phyloP scores from a whole-genome alignment of 37 sponge, comb jelly and placozoan species.

The Sycon ciliatum region DNA sequence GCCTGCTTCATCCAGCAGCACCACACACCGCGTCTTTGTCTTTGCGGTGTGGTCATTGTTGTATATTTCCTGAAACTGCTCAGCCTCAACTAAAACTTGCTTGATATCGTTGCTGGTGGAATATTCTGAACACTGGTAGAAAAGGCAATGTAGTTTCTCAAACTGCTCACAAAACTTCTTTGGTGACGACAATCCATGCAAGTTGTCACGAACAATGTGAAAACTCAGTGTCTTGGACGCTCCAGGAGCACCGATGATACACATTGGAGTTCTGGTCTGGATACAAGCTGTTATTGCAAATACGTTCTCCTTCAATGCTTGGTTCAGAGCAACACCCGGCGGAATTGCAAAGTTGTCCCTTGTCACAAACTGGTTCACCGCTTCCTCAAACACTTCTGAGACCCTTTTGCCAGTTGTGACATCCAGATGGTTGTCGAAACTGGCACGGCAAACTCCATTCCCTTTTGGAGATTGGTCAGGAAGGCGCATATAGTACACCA shows the following conservation, averaged over 20 bases:
- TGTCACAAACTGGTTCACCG: neutral
- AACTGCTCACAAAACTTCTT: neutral
- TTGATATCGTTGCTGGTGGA: neutral
- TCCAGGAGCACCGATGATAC: constrained; percentile 11
- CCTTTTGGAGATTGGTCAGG: no score
- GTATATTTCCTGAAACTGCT: neutral
- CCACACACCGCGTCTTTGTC: constrained; percentile 25
- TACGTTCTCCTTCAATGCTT: neutral
- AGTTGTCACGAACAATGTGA: neutral
- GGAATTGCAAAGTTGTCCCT: neutral
- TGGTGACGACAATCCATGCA: neutral
- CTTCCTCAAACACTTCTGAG: neutral
- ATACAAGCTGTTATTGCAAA: neutral
- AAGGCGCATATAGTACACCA: no score
- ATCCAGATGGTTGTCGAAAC: no score
- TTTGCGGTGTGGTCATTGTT: neutral
- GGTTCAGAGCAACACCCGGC: neutral
- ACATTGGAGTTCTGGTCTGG: neutral
- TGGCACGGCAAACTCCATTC: no score
- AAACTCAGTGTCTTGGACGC: neutral
- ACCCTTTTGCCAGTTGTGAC: no score
- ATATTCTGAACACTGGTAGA: neutral
- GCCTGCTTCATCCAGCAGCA: constrained; percentile 55
- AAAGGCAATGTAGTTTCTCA: neutral
- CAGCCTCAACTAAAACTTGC: neutral